Percentiles rank a stretch among this genome's conserved stretches.
These are phyloP conservation scores for Lymantria dispar DNA, from an alignment of 2,888 invertebrate species.

Conservation along the genomic window DNA sequence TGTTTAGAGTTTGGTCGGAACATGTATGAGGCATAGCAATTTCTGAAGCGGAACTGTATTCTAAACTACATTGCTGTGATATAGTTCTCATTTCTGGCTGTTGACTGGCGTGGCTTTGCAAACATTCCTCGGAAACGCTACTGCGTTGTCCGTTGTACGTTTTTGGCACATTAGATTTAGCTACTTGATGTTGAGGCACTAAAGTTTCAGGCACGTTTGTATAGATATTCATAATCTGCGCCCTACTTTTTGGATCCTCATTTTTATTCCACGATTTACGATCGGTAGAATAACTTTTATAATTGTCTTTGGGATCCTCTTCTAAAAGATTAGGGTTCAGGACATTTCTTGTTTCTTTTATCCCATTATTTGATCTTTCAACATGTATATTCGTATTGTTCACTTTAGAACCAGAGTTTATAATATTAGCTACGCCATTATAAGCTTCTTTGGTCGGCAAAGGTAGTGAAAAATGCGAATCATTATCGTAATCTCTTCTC, in stretches of 20 bases:
- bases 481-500: slow-evolving; percentile 80
- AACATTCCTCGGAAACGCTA: slow-evolving; percentile 72
- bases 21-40: slow-evolving; percentile 77
- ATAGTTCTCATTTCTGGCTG: slow-evolving; percentile 84
- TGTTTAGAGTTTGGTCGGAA: slow-evolving; percentile 76
- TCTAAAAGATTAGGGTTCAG: slow-evolving; percentile 85
- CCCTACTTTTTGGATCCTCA: slow-evolving; percentile 59
- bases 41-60: slow-evolving; percentile 85
- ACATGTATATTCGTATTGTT: slow-evolving; percentile 92
- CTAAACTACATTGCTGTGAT: slow-evolving; percentile 87
- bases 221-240: slow-evolving; percentile 83
- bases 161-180: slow-evolving; percentile 61
- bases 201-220: slow-evolving; percentile 84
- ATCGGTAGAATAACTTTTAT: slow-evolving; percentile 65
- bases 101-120: slow-evolving; percentile 65
- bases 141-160: slow-evolving; percentile 59
- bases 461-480: slow-evolving; percentile 77
- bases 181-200: slow-evolving; percentile 83
- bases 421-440: slow-evolving; percentile 82
- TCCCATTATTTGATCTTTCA: slow-evolving; percentile 79
- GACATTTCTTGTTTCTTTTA: slow-evolving; percentile 80
- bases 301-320: slow-evolving; percentile 84
- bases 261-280: slow-evolving; percentile 65
- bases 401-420: slow-evolving; percentile 88
- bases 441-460: slow-evolving; percentile 73